A percentile compares a stretch with the other conserved stretches of the same genome.
phyloP scores from a whole-genome alignment of 2,888 invertebrate species.

The Melinaea menophilus region DNA sequence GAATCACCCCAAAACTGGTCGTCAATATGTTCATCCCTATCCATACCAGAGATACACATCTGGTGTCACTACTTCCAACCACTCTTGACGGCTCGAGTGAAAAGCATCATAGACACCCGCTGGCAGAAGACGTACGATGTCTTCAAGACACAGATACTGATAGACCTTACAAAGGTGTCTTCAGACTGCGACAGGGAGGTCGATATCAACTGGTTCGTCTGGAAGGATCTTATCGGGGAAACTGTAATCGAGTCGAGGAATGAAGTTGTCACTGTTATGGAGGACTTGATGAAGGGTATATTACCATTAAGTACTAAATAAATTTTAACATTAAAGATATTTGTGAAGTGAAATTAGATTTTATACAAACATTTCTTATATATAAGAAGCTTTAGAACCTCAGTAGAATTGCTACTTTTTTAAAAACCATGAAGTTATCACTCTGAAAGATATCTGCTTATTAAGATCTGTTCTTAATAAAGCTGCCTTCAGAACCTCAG shows the following conservation, averaged over 20 bases:
- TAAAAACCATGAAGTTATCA: too few relatives aligned
- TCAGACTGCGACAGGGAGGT: constrained; percentile 75
- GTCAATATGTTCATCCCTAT: constrained; percentile 78
- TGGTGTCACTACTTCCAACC: constrained; percentile 87
- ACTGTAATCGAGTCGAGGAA: constrained; percentile 67
- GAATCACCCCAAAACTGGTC: constrained; percentile 81
- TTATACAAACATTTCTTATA: too few relatives aligned
- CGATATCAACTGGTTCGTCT: constrained; percentile 84
- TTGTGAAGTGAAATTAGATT: too few relatives aligned
- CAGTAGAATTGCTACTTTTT: too few relatives aligned
- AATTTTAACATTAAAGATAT: too few relatives aligned
- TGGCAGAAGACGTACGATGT: constrained; percentile 62
- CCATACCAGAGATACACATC: constrained; percentile 78
- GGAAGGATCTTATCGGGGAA: constrained; percentile 82
- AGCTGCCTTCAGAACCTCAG: too few relatives aligned
- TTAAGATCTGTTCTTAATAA: too few relatives aligned
- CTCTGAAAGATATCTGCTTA: too few relatives aligned
- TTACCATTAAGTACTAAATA: too few relatives aligned
- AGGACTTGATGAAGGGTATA: constrained; percentile 68
- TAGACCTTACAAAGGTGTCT: constrained; percentile 62
- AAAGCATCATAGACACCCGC: constrained; percentile 75
- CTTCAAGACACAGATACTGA: constrained; percentile 60
- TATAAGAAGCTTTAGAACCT: too few relatives aligned
- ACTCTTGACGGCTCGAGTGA: constrained; percentile 82
- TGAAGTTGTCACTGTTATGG: constrained; percentile 71